Conservation (phyloP, 2,888 invertebrate species). For the Dioctria rufipes region DNA sequence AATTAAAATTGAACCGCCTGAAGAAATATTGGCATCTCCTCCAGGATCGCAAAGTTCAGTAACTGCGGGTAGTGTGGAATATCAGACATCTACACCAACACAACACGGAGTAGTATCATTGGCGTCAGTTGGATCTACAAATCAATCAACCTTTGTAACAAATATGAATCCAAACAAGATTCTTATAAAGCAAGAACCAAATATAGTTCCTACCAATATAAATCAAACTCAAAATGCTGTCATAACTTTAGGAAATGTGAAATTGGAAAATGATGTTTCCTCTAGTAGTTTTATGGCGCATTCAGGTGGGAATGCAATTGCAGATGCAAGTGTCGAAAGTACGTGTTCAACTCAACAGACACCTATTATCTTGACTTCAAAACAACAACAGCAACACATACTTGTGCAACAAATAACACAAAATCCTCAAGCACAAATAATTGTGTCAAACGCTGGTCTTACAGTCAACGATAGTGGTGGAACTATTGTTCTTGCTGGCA, state of each 20-base stretch:
- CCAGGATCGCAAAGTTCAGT: slow-evolving; percentile 55
- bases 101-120: slow-evolving; percentile 43
- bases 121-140: slow-evolving; percentile 12
- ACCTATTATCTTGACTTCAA: slow-evolving; percentile 50
- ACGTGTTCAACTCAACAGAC: slow-evolving; percentile 33
- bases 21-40: slow-evolving; percentile 60
- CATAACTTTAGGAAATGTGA: slow-evolving; percentile 67
- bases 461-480: slow-evolving; percentile 52
- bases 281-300: slow-evolving; percentile 52
- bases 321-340: slow-evolving; percentile 58
- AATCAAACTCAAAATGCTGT: slow-evolving; percentile 64
- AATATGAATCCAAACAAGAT: slow-evolving; percentile 36
- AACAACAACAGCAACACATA: slow-evolving; percentile 64
- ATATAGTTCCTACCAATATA: slow-evolving; percentile 64
- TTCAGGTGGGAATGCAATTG: slow-evolving; percentile 57
- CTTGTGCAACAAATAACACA: slow-evolving; percentile 66
- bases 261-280: slow-evolving; percentile 65
- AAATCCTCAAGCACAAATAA: slow-evolving; percentile 54
- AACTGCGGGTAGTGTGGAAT: background rate
- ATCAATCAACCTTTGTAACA: slow-evolving; percentile 30
- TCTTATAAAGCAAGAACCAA: slow-evolving; percentile 39
- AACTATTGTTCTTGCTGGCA: slow-evolving; percentile 58
- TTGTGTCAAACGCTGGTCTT: slow-evolving; percentile 50
- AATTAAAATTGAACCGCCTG: slow-evolving; percentile 64
- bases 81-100: slow-evolving; percentile 4